phyloP scores from a whole-genome alignment of 2,797 vertebrate genomes.

The Caiman crocodilus region DNA sequence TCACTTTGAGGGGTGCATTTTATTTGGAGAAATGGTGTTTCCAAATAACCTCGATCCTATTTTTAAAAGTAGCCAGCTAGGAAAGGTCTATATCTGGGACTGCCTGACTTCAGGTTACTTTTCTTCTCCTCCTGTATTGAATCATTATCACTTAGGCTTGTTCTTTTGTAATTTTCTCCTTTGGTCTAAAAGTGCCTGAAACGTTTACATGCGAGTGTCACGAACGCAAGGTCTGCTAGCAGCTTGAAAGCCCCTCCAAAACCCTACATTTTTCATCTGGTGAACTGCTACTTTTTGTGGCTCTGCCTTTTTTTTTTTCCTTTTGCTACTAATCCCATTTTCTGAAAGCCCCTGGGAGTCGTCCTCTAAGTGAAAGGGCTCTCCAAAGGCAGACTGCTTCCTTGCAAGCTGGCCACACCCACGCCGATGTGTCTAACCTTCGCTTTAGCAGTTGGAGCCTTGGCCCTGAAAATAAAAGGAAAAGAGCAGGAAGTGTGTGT shows the following conservation, averaged over 20 bases:
- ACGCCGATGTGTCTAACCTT: neutral
- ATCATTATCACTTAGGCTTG: accelerated
- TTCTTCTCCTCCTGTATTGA: neutral
- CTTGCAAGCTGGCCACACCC: neutral
- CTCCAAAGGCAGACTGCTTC: neutral
- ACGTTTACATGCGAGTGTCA: neutral
- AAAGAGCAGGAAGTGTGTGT: no score
- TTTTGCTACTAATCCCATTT: neutral
- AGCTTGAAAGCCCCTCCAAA: accelerated
- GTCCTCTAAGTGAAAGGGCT: neutral
- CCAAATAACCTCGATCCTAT: neutral
- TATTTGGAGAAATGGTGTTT: neutral
- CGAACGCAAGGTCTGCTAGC: accelerated
- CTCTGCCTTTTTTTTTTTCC: neutral
- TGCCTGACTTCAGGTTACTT: accelerated
- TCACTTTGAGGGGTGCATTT: accelerated
- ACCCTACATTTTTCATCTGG: accelerated
- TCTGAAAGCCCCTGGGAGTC: neutral
- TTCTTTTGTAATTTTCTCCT: no score
- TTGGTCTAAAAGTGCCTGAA: neutral
- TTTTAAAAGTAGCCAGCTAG: accelerated
- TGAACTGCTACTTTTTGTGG: accelerated
- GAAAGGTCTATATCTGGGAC: accelerated
- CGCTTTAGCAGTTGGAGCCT: neutral
- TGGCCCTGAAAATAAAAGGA: neutral